Conservation (phyloP, 2,888 invertebrate genomes). For the Caenorhabditis wallacei region DNA sequence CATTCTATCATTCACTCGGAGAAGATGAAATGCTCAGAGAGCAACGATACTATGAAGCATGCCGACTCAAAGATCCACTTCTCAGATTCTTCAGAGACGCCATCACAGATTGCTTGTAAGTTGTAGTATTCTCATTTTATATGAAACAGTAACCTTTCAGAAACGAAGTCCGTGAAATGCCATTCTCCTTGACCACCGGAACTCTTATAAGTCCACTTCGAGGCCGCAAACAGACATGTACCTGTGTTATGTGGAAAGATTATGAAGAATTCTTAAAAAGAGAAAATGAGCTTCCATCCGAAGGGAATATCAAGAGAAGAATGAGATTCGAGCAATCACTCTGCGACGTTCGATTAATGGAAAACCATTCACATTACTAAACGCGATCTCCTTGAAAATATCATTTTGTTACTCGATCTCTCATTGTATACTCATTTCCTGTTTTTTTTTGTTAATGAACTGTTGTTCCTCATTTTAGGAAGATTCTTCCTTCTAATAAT, state of each 20-base stretch:
- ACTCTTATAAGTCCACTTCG: conserved; percentile 26
- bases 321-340: conserved; percentile 32
- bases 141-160: conserved; percentile 3
- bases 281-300: conserved; percentile 41
- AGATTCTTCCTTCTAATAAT: not conserved
- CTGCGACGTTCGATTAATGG: not conserved
- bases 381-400: not conserved
- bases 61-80: conserved; percentile 32
- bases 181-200: conserved; percentile 36
- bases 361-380: too few species aligned
- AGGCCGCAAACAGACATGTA: not conserved
- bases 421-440: not conserved
- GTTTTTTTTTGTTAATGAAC: not conserved
- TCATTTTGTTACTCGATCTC: not conserved
- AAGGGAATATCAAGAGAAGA: conserved; percentile 14
- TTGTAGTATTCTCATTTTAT: not conserved
- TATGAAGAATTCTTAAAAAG: conserved; percentile 36
- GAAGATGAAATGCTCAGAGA: not conserved
- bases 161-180: conserved; percentile 63
- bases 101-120: conserved; percentile 51
- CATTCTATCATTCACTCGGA: conserved; percentile 39
- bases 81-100: conserved; percentile 26
- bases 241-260: conserved; percentile 45
- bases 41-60: conserved; percentile 10
- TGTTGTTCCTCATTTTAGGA: not conserved